Conservation (phyloP, 1,140 invertebrate species). For the Drosophila bifasciata region DNA sequence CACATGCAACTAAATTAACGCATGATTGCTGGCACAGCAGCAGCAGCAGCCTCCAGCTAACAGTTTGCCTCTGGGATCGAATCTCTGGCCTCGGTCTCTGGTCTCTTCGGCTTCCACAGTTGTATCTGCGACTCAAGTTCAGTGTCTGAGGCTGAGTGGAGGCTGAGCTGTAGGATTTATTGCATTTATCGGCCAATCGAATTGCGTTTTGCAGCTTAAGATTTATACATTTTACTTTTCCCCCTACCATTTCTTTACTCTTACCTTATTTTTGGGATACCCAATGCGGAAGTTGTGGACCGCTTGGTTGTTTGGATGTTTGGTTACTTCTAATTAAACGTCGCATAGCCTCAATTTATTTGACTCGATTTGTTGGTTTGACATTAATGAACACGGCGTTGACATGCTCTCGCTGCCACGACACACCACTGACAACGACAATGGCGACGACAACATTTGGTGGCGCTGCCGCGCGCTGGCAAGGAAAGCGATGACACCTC, state of each 20-base stretch:
- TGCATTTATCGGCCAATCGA: conserved; percentile 76
- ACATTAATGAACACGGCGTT: conserved; percentile 77
- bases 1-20: conserved; percentile 80
- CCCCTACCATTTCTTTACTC: conserved; percentile 11
- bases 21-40: conserved; percentile 67
- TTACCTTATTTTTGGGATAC: conserved; percentile 24
- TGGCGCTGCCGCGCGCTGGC: background rate
- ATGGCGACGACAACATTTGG: background rate
- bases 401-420: conserved; percentile 70
- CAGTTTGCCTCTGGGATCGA: conserved; percentile 6
- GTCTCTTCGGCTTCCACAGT: background rate
- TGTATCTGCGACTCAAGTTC: conserved; percentile 27
- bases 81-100: background rate
- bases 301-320: conserved; percentile 4
- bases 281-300: conserved; percentile 59
- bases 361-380: conserved; percentile 64
- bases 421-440: conserved; percentile 56
- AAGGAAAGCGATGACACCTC: conserved; percentile 58
- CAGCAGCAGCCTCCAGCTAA: conserved; percentile 22
- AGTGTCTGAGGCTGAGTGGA: conserved; percentile 25
- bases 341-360: conserved; percentile 69
- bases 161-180: conserved; percentile 61
- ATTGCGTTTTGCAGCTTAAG: conserved; percentile 68
- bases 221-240: conserved; percentile 62
- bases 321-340: conserved; percentile 66